Evolutionary conservation across 2,888 invertebrate genomes (phyloP).

Genomic region (Peribatodes rhomboidaria): DNA sequence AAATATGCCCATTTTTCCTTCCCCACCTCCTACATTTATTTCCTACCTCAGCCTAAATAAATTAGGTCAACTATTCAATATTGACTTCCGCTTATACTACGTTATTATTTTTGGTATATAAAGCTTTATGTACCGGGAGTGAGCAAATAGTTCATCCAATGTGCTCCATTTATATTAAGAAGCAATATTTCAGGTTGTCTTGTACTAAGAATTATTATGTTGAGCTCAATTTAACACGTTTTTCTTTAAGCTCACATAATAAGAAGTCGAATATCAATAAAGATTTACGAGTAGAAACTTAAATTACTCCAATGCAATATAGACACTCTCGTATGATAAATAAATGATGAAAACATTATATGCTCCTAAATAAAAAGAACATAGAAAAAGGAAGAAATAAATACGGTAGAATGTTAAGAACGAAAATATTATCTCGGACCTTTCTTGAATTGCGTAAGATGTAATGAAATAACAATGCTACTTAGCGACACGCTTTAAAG

Average conservation of each 20-base stretch:
- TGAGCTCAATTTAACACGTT: not conserved
- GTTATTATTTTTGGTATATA: constrained; percentile 15
- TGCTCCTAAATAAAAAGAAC: too few species aligned
- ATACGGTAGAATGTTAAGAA: too few species aligned
- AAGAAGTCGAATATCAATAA: not conserved
- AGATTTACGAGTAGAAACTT: too few species aligned
- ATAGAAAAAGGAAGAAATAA: too few species aligned
- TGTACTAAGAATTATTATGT: not conserved
- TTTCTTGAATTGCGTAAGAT: too few species aligned
- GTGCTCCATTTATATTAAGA: constrained; percentile 19
- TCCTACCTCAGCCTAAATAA: constrained; percentile 22
- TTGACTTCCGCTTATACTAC: constrained; percentile 16
- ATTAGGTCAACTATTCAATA: constrained; percentile 23
- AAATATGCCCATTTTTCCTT: constrained; percentile 24
- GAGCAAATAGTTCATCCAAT: constrained; percentile 11
- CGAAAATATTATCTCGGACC: too few species aligned
- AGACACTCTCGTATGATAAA: too few species aligned
- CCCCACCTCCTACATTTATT: constrained; percentile 21
- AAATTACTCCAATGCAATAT: too few species aligned
- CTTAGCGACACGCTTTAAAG: too few species aligned
- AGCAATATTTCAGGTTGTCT: constrained; percentile 14
- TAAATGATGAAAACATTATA: too few species aligned
- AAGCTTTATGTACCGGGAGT: constrained; percentile 13
- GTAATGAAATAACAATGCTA: too few species aligned
- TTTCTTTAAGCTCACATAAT: not conserved